These are phyloP conservation scores for Pachymerium ferrugineum DNA, from an alignment of 2,888 invertebrate genomes.

Conservation along the genomic window DNA sequence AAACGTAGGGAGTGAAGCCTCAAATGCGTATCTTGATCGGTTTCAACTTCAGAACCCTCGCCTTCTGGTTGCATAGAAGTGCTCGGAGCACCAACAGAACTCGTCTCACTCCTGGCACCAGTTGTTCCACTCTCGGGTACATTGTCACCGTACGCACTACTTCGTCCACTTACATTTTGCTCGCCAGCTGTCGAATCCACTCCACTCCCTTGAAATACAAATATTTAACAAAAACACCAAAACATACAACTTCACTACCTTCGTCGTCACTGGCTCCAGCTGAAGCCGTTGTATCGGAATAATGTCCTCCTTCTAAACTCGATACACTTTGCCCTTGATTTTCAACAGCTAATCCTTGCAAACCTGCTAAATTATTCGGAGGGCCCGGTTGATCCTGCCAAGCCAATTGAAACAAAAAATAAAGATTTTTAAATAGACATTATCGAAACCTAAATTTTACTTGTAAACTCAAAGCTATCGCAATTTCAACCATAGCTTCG, in stretches of 20 bases:
- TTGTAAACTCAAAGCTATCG: constrained; percentile 88
- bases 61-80: constrained; percentile 41
- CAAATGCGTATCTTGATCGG: constrained; percentile 45
- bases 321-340: constrained; percentile 31
- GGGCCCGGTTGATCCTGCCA: constrained; percentile 34
- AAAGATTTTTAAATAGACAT: neutral
- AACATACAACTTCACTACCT: constrained; percentile 54
- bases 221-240: neutral
- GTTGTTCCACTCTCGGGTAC: constrained; percentile 52
- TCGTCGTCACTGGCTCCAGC: constrained; percentile 90
- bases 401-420: neutral
- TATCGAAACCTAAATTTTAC: constrained; percentile 36
- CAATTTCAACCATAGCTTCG: constrained; percentile 93
- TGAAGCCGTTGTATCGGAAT: constrained; percentile 76
- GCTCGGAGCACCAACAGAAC: constrained; percentile 53
- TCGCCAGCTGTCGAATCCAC: constrained; percentile 87
- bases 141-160: constrained; percentile 81
- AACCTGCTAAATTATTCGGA: neutral
- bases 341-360: constrained; percentile 30
- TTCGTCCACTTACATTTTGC: constrained; percentile 78
- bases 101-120: constrained; percentile 56
- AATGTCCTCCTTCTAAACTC: constrained; percentile 49
- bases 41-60: constrained; percentile 44
- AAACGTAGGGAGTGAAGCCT: constrained; percentile 61
- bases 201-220: constrained; percentile 86